Percentiles rank a stretch among this genome's conserved stretches.
phyloP scores from a whole-genome alignment of 2,113 vertebrate genomes.

The Aspidoscelis tigris region DNA sequence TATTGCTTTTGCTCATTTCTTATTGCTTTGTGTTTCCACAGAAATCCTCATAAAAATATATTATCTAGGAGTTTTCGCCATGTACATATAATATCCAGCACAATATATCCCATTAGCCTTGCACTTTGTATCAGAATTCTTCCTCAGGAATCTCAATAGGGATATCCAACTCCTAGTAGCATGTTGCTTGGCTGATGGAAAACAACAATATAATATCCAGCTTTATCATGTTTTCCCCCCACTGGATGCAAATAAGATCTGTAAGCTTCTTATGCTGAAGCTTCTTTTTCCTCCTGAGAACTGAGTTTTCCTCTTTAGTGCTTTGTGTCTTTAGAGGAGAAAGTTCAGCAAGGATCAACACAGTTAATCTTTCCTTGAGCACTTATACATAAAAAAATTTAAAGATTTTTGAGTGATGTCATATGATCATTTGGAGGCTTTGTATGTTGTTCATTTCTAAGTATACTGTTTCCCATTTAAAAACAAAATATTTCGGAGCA shows the following conservation, averaged over 20 bases:
- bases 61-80: neutral
- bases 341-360: neutral
- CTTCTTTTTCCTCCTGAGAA: neutral
- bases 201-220: neutral
- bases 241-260: neutral
- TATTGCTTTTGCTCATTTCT: neutral
- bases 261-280: neutral
- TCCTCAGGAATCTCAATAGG: constrained; percentile 99
- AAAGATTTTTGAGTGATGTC: neutral
- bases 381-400: neutral
- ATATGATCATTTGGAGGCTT: neutral
- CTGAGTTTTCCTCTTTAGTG: neutral
- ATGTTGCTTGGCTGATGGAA: constrained; percentile 92
- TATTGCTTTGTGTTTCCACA: constrained; percentile 5
- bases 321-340: neutral
- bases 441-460: too few relatives aligned
- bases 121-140: constrained; percentile 98
- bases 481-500: too few relatives aligned
- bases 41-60: neutral
- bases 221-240: neutral
- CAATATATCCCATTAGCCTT: constrained; percentile 96
- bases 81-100: neutral
- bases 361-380: neutral
- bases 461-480: too few relatives aligned
- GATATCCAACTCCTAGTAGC: constrained; percentile 97